These are phyloP conservation scores for Mus spretus DNA, from an alignment of 2,797 vertebrate species.

Conservation along the genomic window DNA sequence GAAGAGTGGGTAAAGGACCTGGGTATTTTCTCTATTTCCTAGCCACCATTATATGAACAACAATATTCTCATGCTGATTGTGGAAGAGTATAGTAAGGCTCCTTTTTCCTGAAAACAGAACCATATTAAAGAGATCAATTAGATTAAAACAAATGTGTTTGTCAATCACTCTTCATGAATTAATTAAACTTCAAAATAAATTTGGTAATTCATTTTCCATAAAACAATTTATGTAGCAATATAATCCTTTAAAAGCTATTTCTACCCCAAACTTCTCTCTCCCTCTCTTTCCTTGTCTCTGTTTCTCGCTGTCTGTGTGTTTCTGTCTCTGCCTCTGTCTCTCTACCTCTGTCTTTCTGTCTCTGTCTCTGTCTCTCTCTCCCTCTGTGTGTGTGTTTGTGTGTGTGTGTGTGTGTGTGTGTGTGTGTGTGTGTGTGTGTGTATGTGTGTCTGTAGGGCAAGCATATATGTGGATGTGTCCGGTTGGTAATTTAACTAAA, in stretches of 20 bases:
- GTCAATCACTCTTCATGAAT: not conserved
- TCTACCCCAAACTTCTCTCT: not conserved
- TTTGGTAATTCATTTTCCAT: not conserved
- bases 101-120: not conserved
- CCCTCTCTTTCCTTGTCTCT: not conserved
- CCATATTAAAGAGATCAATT: not conserved
- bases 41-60: not conserved
- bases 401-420: not conserved
- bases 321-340: not conserved
- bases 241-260: not conserved
- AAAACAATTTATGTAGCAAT: not conserved
- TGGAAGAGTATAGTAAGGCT: not conserved
- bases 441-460: not conserved
- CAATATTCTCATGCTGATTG: rapidly evolving
- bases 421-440: not conserved
- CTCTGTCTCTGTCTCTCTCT: not conserved
- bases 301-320: not conserved
- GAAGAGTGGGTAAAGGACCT: not conserved
- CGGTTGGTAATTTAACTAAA: not conserved
- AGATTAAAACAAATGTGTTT: not conserved
- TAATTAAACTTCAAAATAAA: not conserved
- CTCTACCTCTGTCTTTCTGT: not conserved
- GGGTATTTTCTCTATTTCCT: not conserved
- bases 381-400: not conserved
- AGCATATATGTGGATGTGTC: not conserved